Percentiles rank a stretch among this genome's conserved stretches.
These are phyloP conservation scores for Bombus terrestris DNA, from an alignment of 1,140 invertebrate genomes.

Conservation along the genomic window DNA sequence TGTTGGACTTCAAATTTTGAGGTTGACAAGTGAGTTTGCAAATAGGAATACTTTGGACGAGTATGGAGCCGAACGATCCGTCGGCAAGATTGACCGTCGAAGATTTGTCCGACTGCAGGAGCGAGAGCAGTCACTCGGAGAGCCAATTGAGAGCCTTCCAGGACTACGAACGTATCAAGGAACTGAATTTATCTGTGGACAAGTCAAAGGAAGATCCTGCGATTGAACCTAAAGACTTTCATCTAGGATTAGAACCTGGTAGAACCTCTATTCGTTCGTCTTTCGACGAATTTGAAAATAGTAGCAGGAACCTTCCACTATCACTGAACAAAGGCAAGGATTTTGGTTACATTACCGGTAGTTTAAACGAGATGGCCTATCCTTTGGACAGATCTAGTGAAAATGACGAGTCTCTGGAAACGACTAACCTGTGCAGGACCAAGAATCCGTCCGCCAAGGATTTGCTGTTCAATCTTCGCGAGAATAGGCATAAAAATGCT, in stretches of 20 bases:
- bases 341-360: conserved; percentile 48
- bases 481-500: conserved; percentile 65
- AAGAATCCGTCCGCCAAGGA: conserved; percentile 69
- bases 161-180: conserved; percentile 69
- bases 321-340: conserved; percentile 72
- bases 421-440: conserved; percentile 48
- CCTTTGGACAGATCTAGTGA: conserved; percentile 63
- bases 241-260: conserved; percentile 45
- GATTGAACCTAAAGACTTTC: conserved; percentile 61
- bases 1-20: background rate
- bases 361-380: conserved; percentile 59
- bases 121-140: conserved; percentile 71
- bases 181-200: conserved; percentile 69
- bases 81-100: conserved; percentile 72
- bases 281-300: conserved; percentile 61
- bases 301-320: conserved; percentile 57
- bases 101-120: conserved; percentile 78
- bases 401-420: conserved; percentile 59
- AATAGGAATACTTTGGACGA: background rate
- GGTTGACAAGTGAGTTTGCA: background rate
- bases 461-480: conserved; percentile 66
- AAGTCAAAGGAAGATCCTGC: conserved; percentile 61
- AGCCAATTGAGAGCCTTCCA: conserved; percentile 68
- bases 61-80: conserved; percentile 76
- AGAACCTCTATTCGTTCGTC: conserved; percentile 48